Base-by-base conservation (phyloP, 2,797 vertebrate genomes). In the Chaetodon trifasciatus region DNA sequence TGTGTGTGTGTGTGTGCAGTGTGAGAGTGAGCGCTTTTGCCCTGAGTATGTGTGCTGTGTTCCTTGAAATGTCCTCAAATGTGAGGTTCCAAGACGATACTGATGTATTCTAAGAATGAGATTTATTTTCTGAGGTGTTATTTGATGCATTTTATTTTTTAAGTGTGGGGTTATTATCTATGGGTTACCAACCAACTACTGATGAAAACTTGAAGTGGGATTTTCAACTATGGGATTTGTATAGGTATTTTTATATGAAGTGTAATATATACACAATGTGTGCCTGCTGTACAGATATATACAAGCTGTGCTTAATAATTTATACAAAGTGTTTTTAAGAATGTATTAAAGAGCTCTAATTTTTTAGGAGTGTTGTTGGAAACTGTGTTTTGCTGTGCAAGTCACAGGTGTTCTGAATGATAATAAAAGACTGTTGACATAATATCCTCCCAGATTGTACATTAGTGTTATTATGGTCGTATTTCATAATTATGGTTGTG, bases 331-430 rank as follows among this genome's bases (percentile, higher is more conserved):
- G 66, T 86, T 89, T 88, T 90, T 79, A 82, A 79, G 76, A 82
- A 82, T 86, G 69, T 84, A 87, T 79, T 84, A 83, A 89, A 89
- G 70, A 86, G 68, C 79, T 92, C 57, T 81, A 85, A 57, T 88
- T 90, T 86, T 82, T 84, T 72, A 80, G 75, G 72, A 60, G 32
- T 91, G 72, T 82, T 81, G 44, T 70, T 87, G 83, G 78, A 85
- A 76, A 67, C 68, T 89, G 77, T 88, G 82, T 89, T 91, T 84
- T 93, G 80, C 91, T 92, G 88, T 93, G 90, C 88, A 89, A 90
- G 86, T 87, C 89, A 92, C 93, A 93, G 89, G 68, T 91, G 83
- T 74, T 84, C 81, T 85, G 76, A 91, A 82, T 81, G 81, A 86
- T 70, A 89, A 91, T 78, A 89, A 93, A 91, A 82, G 40, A 55